phyloP scores from a whole-genome alignment of 2,797 vertebrate genomes.

The Mustela erminea region DNA sequence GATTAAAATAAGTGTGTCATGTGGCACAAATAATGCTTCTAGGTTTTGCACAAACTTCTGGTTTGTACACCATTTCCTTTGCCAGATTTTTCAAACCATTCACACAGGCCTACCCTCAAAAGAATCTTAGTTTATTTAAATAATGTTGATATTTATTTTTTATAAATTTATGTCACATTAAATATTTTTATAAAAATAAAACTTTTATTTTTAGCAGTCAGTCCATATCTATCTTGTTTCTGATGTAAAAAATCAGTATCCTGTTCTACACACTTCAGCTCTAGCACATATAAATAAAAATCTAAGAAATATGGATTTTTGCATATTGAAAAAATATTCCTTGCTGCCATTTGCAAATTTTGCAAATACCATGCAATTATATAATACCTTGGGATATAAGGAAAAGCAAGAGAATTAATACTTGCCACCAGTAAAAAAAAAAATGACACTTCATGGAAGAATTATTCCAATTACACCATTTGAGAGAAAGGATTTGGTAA shows the following conservation, averaged over 20 bases:
- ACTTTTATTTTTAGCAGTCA: neutral
- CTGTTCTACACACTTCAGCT: neutral
- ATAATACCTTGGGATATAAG: neutral
- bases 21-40: neutral
- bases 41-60: neutral
- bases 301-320: neutral
- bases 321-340: neutral
- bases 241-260: neutral
- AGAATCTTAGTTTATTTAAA: neutral
- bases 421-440: neutral
- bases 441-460: slow-evolving; percentile 16
- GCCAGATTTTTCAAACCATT: neutral
- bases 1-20: neutral
- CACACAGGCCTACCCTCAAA: neutral
- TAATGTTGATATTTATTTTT: neutral
- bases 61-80: neutral
- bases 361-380: neutral
- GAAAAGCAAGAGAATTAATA: neutral
- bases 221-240: neutral
- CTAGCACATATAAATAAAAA: neutral
- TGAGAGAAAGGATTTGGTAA: neutral
- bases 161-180: neutral
- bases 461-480: neutral
- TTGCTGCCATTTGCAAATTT: neutral
- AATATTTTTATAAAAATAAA: neutral